These are phyloP conservation scores for Archivesica marissinica DNA, from an alignment of 1,140 invertebrate genomes.

Conservation along the genomic window DNA sequence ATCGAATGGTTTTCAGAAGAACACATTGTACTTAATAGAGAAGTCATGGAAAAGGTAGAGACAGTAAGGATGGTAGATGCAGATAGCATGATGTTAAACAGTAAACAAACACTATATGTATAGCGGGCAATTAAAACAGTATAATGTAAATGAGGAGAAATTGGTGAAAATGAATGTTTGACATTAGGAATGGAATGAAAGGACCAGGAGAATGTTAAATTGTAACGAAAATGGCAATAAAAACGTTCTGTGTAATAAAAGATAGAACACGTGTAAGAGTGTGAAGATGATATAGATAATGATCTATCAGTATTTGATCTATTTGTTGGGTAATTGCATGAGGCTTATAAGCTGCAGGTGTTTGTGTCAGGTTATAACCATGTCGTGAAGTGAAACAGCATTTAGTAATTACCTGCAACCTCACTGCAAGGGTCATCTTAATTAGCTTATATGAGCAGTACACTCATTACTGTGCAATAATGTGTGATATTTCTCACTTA, in stretches of 20 bases:
- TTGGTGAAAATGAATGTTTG: no score
- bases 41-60: no score
- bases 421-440: background rate
- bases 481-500: background rate
- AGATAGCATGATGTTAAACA: no score
- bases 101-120: no score
- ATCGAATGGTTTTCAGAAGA: no score
- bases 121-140: no score
- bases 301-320: background rate
- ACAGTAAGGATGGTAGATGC: no score
- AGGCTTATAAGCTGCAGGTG: background rate
- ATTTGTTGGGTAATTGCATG: background rate
- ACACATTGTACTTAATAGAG: no score
- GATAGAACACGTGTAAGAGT: background rate
- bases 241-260: background rate
- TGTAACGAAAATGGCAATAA: background rate
- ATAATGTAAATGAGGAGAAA: no score
- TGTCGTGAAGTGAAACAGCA: background rate
- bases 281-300: background rate
- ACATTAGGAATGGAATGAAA: no score
- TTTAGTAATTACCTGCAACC: background rate
- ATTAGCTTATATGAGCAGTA: slow-evolving; percentile 22
- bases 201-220: no score
- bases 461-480: slow-evolving; percentile 4
- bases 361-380: background rate